phyloP scores from a whole-genome alignment of 2,113 vertebrate genomes.

The Podarcis raffonei region DNA sequence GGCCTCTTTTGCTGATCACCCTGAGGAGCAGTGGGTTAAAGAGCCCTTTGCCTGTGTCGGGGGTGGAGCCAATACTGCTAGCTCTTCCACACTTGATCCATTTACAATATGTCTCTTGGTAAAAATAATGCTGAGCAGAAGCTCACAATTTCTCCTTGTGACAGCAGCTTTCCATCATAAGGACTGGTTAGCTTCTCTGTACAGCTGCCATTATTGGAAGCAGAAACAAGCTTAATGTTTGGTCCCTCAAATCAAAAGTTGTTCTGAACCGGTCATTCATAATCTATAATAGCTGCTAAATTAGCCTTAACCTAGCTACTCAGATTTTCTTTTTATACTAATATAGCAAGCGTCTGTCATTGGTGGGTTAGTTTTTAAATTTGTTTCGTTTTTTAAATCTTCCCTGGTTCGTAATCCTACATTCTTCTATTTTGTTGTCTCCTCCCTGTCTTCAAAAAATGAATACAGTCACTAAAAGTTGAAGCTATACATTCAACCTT shows the following conservation, averaged over 20 bases:
- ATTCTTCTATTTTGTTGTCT: too few relatives aligned
- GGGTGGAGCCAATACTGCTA: neutral
- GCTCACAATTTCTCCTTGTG: neutral
- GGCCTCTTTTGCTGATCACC: neutral
- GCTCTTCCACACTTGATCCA: neutral
- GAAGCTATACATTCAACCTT: neutral
- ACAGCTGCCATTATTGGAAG: neutral
- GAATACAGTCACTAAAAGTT: neutral
- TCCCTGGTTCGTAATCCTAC: neutral
- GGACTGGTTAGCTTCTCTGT: neutral
- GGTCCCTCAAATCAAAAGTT: neutral
- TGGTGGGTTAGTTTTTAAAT: neutral
- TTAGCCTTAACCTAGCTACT: neutral
- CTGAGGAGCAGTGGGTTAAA: neutral
- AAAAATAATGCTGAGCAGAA: neutral
- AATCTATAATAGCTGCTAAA: accelerated
- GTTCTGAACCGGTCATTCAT: neutral
- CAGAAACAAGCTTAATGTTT: neutral
- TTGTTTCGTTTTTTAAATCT: neutral
- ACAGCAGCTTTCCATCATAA: neutral
- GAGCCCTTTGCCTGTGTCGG: neutral
- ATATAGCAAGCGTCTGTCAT: neutral
- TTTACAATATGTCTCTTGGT: neutral
- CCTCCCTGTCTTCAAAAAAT: neutral
- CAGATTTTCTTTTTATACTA: neutral